phyloP scores from a whole-genome alignment of 2,113 vertebrate species.

The Sceloporus tristichus region DNA sequence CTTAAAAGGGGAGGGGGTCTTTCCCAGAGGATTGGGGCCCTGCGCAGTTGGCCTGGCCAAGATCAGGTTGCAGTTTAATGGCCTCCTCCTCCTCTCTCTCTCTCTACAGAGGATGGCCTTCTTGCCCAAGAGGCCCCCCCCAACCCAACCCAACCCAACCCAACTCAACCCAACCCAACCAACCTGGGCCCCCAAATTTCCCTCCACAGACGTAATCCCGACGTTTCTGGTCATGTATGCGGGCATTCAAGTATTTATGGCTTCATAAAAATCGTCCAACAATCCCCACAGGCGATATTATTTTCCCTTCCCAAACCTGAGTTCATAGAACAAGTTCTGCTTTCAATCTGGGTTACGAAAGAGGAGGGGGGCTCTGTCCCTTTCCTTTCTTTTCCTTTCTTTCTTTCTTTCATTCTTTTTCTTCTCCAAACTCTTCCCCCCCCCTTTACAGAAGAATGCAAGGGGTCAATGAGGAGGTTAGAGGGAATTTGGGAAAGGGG shows the following conservation, averaged over 20 bases:
- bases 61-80: slow-evolving; percentile 18
- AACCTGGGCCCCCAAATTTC: neutral
- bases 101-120: neutral
- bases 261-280: slow-evolving; percentile 24
- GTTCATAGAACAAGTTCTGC: slow-evolving; percentile 14
- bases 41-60: neutral
- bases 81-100: neutral
- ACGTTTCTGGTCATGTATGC: neutral
- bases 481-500: neutral
- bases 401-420: neutral
- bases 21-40: neutral
- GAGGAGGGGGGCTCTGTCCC: neutral
- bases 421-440: no score
- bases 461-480: neutral
- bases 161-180: neutral
- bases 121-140: neutral
- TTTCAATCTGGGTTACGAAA: slow-evolving; percentile 14
- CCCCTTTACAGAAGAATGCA: neutral
- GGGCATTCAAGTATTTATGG: slow-evolving; percentile 10
- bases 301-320: neutral
- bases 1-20: no score
- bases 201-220: slow-evolving; percentile 24
- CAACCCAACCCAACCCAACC: neutral
- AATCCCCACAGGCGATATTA: slow-evolving; percentile 14
- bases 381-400: neutral